Conservation (phyloP, 64 coral and sea anemone species). For the Pachyseris speciosa region DNA sequence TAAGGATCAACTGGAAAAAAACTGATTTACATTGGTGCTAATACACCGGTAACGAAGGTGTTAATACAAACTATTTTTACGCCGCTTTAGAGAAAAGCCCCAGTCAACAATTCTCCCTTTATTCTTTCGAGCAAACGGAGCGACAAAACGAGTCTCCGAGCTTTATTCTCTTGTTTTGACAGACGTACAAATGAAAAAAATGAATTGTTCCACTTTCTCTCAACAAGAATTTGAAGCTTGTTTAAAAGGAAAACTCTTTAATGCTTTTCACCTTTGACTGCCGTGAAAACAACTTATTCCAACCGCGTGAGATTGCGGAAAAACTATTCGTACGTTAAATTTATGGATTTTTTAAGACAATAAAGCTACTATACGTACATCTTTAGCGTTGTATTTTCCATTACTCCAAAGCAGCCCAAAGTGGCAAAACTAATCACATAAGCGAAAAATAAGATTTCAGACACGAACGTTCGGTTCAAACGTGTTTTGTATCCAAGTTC, state of each 20-base stretch:
- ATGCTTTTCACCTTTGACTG: background rate
- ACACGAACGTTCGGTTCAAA: too few relatives aligned
- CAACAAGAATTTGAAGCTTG: background rate
- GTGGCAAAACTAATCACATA: background rate
- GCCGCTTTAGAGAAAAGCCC: background rate
- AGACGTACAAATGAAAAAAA: background rate
- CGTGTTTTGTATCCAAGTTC: background rate
- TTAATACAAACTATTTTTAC: constrained; percentile 23
- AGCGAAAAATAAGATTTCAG: background rate
- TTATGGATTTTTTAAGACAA: constrained; percentile 7
- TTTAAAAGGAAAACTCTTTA: background rate
- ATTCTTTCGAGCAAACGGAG: background rate
- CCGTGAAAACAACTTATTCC: too few relatives aligned
- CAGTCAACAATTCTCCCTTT: background rate
- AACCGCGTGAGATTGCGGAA: background rate
- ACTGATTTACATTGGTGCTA: background rate
- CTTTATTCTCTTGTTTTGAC: background rate
- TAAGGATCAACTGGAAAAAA: constrained; percentile 8
- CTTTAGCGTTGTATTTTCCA: background rate
- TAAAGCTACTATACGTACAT: background rate
- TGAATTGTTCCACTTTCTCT: background rate
- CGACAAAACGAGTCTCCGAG: background rate
- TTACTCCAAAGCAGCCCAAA: background rate
- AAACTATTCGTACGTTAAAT: background rate
- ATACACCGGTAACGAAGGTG: background rate